Evolutionary conservation across 2,113 vertebrate species (phyloP).

Genomic region (Alligator mississippiensis): DNA sequence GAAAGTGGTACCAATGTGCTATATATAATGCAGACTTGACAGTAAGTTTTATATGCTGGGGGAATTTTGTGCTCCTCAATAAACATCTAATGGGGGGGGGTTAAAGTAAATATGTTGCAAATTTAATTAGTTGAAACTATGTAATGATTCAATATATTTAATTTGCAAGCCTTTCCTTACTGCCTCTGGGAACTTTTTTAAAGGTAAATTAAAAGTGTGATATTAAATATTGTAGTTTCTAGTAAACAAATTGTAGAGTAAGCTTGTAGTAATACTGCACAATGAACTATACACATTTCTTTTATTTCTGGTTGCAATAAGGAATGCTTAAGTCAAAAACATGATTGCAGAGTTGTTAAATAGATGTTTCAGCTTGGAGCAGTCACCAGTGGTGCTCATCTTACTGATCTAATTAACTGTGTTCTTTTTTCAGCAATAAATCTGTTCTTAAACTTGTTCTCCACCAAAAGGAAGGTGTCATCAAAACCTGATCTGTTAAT

Average conservation of each 20-base stretch:
- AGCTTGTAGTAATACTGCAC: background rate
- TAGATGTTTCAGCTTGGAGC: rapidly evolving
- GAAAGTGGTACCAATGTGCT: background rate
- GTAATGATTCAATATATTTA: background rate
- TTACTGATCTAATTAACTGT: background rate
- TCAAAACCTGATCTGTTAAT: background rate
- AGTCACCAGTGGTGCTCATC: background rate
- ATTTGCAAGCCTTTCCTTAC: background rate
- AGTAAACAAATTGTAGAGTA: background rate
- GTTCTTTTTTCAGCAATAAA: background rate
- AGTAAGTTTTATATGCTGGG: background rate
- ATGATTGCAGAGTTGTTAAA: background rate
- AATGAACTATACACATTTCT: background rate
- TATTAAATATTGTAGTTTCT: background rate
- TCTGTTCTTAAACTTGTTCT: background rate
- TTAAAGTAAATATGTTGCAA: background rate
- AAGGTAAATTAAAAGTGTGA: background rate
- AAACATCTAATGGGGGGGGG: background rate
- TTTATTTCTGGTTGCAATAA: background rate
- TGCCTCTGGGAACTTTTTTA: background rate
- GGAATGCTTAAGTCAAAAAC: background rate
- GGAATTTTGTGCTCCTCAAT: background rate
- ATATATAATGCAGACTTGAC: background rate
- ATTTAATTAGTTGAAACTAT: background rate
- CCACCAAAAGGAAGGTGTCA: background rate